Percentiles rank a stretch among this genome's conserved stretches.
Conservation (phyloP, 2,113 vertebrate genomes). For the Tragelaphus buxtoni region DNA sequence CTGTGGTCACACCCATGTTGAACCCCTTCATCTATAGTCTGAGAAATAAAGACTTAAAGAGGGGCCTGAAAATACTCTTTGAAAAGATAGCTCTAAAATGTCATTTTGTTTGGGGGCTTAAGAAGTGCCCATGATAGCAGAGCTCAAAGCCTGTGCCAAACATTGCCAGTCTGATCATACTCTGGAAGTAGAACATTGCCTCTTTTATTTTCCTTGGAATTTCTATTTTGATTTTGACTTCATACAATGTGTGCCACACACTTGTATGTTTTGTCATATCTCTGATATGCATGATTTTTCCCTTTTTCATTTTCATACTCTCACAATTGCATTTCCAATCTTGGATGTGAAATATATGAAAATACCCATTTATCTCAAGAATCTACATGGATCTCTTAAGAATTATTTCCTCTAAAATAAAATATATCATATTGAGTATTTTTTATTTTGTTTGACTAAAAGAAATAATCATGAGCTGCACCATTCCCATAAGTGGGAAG, state of each 20-base stretch:
- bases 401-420: background rate
- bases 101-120: background rate
- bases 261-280: background rate
- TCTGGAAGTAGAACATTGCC: background rate
- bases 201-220: background rate
- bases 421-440: background rate
- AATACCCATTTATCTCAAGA: background rate
- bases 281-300: background rate
- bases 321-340: background rate
- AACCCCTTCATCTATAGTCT: background rate
- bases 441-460: background rate
- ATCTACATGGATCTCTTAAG: background rate
- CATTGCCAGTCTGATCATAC: background rate
- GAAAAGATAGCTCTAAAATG: background rate
- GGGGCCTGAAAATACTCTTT: background rate
- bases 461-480: background rate
- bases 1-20: background rate
- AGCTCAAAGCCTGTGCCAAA: background rate
- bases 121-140: background rate
- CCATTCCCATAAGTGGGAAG: background rate
- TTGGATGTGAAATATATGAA: background rate
- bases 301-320: background rate
- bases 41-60: background rate
- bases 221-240: background rate
- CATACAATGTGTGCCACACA: background rate